Evolutionary conservation across 2,797 vertebrate species (phyloP), one percentile per base, ranked within the genome.

Genomic region (Chelidonichthys spinosus): DNA sequence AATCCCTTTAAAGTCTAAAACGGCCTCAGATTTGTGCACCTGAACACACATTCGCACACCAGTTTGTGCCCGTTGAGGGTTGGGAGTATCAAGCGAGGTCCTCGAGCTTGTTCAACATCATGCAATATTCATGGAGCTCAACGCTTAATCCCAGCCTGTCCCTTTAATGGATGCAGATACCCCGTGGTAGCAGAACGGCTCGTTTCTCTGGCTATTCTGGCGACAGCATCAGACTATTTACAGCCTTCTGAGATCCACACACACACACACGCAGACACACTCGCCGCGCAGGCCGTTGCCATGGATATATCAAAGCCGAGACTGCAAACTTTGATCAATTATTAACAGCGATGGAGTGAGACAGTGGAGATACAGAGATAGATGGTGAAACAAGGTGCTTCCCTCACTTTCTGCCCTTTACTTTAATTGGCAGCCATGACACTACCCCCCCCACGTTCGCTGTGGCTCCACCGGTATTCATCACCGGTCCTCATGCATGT

Each of bases 281-380:
- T 62, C 74, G 67, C 63, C n/a, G n/a, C 60, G 18, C 85, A 78
- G 79, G 82, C 82, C 75, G 90, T 92, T 93, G 90, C 91, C 89
- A 93, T 92, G 91, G 90, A 89, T 92, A 92, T 87, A 92, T 94
- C 92, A 94, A 93, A 94, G 93, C 90, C 11, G 72, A 88, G 89
- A 85, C 90, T 85, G 90, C 86, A 89, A 94, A 93, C 93, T 94
- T 95, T 95, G 94, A 95, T 95, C 91, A 94, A 93, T 94, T 94
- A 95, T 94, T 94, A 91, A 94, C 85, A 72, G 84, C 77, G 92
- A 91, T 82, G 78, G 85, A 89, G 83, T 58, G 78, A 91, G 89
- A 90, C 83, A 49, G 88, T 72, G 84, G 76, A 77, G 87, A 81
- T 58, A 40, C 54, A 80, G 84, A 87, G 89, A 87, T 25, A 25